phyloP scores from a whole-genome alignment of 2,888 invertebrate genomes.

The Yponomeuta cagnagella region DNA sequence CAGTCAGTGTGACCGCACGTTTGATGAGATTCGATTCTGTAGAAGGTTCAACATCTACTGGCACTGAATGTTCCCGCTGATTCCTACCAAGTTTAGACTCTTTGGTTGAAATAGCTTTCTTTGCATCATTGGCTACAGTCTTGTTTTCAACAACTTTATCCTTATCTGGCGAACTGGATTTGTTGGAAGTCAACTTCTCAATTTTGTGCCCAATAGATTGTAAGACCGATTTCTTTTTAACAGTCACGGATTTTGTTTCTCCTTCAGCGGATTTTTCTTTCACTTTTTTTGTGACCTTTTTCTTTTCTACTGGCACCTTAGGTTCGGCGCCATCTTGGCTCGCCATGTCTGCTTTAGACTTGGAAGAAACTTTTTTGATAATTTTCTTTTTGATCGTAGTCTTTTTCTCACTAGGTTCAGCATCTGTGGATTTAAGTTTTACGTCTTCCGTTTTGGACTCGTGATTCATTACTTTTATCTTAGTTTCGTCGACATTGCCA shows the following conservation, averaged over 20 bases:
- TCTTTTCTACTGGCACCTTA: slow-evolving; percentile 52
- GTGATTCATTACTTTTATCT: slow-evolving; percentile 41
- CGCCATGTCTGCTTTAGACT: slow-evolving; percentile 59
- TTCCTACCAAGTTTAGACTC: slow-evolving; percentile 70
- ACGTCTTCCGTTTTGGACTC: slow-evolving; percentile 41
- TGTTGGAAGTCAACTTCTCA: slow-evolving; percentile 79
- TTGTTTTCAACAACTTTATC: slow-evolving; percentile 45
- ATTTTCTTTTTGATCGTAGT: slow-evolving; percentile 64
- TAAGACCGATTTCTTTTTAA: slow-evolving; percentile 80
- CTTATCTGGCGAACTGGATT: slow-evolving; percentile 70
- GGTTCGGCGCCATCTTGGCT: slow-evolving; percentile 40
- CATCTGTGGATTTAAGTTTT: slow-evolving; percentile 38
- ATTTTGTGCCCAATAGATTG: slow-evolving; percentile 86
- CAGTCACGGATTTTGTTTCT: slow-evolving; percentile 40
- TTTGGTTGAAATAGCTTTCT: slow-evolving; percentile 33
- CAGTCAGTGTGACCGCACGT: slow-evolving; percentile 83
- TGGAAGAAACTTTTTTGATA: slow-evolving; percentile 62
- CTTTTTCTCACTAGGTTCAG: slow-evolving; percentile 53
- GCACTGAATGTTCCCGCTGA: slow-evolving; percentile 81
- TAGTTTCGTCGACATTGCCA: slow-evolving; percentile 30
- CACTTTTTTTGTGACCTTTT: slow-evolving; percentile 59
- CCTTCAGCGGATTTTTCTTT: slow-evolving; percentile 56
- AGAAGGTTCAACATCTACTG: slow-evolving; percentile 64
- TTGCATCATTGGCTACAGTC: slow-evolving; percentile 29
- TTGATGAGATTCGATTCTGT: slow-evolving; percentile 82